Conservation (phyloP, 2,888 invertebrate genomes). For the Rutpela maculata region DNA sequence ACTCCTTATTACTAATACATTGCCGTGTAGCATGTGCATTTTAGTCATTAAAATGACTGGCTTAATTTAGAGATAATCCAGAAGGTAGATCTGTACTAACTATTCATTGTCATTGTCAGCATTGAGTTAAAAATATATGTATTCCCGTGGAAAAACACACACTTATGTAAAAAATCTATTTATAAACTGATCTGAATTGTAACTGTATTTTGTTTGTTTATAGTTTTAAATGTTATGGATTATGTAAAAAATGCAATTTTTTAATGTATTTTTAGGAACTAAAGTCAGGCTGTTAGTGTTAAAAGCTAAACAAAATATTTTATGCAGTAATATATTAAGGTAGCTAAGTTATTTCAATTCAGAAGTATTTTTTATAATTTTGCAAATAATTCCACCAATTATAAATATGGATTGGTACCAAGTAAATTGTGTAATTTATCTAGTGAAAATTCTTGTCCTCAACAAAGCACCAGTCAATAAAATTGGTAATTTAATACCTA, state of each 20-base stretch:
- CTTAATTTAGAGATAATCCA: background rate
- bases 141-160: constrained; percentile 5
- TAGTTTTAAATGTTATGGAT: background rate
- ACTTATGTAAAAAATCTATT: constrained; percentile 12
- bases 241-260: background rate
- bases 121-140: constrained; percentile 26
- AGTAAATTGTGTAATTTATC: no score
- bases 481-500: no score
- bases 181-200: constrained; percentile 15
- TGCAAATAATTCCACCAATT: no score
- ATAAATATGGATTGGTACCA: no score
- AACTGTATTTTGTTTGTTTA: background rate
- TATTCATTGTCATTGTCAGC: constrained; percentile 21
- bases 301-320: no score
- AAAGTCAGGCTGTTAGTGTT: no score
- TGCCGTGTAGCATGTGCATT: constrained; percentile 4
- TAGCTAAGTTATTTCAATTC: no score
- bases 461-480: no score
- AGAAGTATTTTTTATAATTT: no score
- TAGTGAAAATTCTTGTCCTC: no score
- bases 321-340: no score
- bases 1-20: background rate
- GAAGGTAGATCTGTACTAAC: background rate
- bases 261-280: no score
- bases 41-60: background rate